phyloP scores from a whole-genome alignment of 2,888 invertebrate species.

The Luperina testacea region DNA sequence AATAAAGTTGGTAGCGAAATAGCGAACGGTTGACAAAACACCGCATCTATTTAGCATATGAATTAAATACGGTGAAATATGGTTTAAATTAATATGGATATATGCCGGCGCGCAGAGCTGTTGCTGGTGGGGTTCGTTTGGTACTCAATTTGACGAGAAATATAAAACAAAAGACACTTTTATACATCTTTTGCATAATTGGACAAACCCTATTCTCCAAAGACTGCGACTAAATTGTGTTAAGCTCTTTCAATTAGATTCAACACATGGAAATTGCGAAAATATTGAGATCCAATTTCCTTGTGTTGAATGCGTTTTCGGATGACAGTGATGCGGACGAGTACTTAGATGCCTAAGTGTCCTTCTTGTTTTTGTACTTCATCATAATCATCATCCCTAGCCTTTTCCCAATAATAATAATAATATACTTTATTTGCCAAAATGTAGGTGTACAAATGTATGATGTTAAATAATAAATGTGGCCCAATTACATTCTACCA shows the following conservation, averaged over 20 bases:
- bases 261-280: neutral
- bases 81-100: constrained; percentile 93
- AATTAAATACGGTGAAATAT: constrained; percentile 95
- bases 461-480: too few relatives aligned
- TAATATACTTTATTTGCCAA: too few relatives aligned
- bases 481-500: too few relatives aligned
- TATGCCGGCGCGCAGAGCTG: constrained; percentile 85
- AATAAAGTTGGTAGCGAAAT: constrained; percentile 75
- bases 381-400: too few relatives aligned
- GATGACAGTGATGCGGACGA: neutral
- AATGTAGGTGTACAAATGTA: too few relatives aligned
- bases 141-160: constrained; percentile 33
- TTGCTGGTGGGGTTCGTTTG: constrained; percentile 69
- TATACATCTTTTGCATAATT: neutral
- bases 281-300: neutral
- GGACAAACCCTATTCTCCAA: neutral
- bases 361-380: neutral
- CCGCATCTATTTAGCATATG: constrained; percentile 94
- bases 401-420: too few relatives aligned
- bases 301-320: neutral
- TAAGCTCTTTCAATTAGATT: neutral
- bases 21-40: constrained; percentile 88
- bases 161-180: neutral
- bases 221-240: neutral
- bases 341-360: neutral